These are phyloP conservation scores for Cephus runcator DNA, from an alignment of 2,888 invertebrate species.

Conservation along the genomic window DNA sequence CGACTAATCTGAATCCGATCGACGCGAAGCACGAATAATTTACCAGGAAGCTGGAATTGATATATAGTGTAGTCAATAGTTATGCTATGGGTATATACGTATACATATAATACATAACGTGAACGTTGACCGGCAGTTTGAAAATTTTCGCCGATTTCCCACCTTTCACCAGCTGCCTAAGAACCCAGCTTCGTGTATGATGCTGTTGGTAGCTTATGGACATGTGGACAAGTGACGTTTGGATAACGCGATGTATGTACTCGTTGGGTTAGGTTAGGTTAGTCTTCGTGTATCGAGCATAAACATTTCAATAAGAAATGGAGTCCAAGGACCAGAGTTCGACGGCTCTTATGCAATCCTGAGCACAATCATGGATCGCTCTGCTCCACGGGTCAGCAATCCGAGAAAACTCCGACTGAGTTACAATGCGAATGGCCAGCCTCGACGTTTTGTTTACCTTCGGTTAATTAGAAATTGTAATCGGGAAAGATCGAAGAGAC, in stretches of 20 bases:
- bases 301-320: constrained; percentile 40
- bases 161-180: constrained; percentile 40
- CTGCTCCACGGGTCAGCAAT: constrained; percentile 17
- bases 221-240: constrained; percentile 4
- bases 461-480: too few species aligned
- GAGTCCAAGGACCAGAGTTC: constrained; percentile 40
- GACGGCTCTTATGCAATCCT: constrained; percentile 26
- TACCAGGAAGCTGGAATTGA: not conserved
- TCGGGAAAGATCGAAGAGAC: too few species aligned
- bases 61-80: too few species aligned
- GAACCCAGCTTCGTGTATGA: not conserved
- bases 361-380: constrained; percentile 18
- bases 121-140: constrained; percentile 16
- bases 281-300: constrained; percentile 27
- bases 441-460: too few species aligned
- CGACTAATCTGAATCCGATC: not conserved
- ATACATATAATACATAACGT: too few species aligned
- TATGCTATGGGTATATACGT: too few species aligned
- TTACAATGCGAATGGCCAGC: too few species aligned
- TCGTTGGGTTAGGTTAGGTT: too few species aligned
- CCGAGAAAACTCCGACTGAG: constrained; percentile 1
- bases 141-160: constrained; percentile 39
- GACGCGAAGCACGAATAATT: not conserved
- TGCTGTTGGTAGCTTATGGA: not conserved
- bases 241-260: too few species aligned